Evolutionary conservation across 2,888 invertebrate species (phyloP).

Genomic region (Heterodera filipjevi): DNA sequence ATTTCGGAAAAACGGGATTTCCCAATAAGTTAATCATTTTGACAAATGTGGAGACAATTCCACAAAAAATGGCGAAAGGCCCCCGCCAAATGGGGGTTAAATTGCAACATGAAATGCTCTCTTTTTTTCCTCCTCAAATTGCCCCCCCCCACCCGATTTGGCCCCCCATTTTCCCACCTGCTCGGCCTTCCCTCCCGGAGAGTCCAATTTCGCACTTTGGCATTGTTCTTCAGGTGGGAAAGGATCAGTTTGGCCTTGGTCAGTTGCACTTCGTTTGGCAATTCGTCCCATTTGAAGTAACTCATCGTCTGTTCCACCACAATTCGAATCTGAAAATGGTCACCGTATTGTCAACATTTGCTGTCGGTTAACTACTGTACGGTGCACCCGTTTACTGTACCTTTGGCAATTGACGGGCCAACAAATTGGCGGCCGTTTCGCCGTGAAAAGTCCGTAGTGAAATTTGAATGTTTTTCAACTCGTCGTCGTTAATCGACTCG

Average conservation of each 20-base stretch:
- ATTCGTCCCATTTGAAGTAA: slow-evolving; percentile 62
- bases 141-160: no score
- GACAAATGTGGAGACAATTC: no score
- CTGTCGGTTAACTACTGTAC: background rate
- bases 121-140: background rate
- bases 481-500: slow-evolving; percentile 64
- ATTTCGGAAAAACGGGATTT: no score
- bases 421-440: slow-evolving; percentile 61
- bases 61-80: no score
- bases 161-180: slow-evolving; percentile 41
- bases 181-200: slow-evolving; percentile 63
- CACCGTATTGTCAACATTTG: no score
- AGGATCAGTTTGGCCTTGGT: slow-evolving; percentile 57
- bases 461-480: slow-evolving; percentile 62
- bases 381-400: slow-evolving; percentile 33
- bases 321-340: slow-evolving; percentile 54
- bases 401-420: slow-evolving; percentile 61
- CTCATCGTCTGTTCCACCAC: slow-evolving; percentile 62
- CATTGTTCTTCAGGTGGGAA: slow-evolving; percentile 64
- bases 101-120: background rate
- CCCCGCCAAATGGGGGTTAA: background rate
- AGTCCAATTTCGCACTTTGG: slow-evolving; percentile 65
- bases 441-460: slow-evolving; percentile 63
- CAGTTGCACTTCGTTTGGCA: slow-evolving; percentile 59
- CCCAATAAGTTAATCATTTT: no score